A percentile compares a stretch with the other conserved stretches of the same genome.
Conservation (phyloP, 2,888 invertebrate genomes). For the Noctuana brunneofusca region DNA sequence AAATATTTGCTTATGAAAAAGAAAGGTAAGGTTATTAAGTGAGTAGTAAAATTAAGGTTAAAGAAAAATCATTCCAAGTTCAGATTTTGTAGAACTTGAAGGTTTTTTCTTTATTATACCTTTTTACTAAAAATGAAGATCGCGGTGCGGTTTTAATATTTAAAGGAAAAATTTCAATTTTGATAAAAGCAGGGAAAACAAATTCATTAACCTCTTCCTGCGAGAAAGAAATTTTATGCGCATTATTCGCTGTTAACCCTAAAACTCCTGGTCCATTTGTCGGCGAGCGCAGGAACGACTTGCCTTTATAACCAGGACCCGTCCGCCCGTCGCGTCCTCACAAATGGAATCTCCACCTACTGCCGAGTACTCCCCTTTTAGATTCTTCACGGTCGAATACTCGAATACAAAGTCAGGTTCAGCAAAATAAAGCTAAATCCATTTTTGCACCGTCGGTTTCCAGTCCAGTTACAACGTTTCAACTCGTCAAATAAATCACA, state of each 20-base stretch:
- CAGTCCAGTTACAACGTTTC: conserved; percentile 43
- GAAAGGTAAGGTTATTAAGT: no score
- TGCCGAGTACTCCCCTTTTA: conserved; percentile 43
- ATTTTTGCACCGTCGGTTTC: conserved; percentile 43
- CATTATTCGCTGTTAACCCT: conserved; percentile 9
- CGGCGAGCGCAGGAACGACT: conserved; percentile 42
- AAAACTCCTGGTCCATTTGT: conserved; percentile 50
- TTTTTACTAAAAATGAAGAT: no score
- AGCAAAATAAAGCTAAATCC: conserved; percentile 41
- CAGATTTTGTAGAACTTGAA: no score
- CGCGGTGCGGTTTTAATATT: no score
- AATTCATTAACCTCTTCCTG: no score
- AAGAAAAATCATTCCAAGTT: no score
- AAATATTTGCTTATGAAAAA: no score
- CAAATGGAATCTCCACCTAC: conserved; percentile 42
- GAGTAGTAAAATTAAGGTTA: no score
- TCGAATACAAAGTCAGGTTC: conserved; percentile 44
- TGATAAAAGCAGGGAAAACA: no score
- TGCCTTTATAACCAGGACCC: conserved; percentile 45
- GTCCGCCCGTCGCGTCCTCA: conserved; percentile 43
- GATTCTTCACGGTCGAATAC: conserved; percentile 48
- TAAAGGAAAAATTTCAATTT: no score
- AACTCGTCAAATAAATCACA: conserved; percentile 43
- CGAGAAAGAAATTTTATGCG: not conserved
- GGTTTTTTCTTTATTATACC: no score